phyloP scores from a whole-genome alignment of 2,888 invertebrate species.

The Ptilodon capucinus region DNA sequence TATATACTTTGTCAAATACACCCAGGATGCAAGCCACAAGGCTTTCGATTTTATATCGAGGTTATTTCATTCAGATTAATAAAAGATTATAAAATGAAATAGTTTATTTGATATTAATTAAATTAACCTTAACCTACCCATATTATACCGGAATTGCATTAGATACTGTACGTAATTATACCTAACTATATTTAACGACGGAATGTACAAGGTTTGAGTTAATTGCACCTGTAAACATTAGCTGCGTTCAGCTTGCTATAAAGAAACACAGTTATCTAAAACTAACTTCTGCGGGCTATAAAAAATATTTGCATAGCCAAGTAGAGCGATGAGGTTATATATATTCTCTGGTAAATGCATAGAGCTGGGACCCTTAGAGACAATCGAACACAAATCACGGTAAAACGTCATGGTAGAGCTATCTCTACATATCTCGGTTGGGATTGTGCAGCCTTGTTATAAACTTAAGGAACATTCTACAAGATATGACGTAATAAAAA shows the following conservation, averaged over 20 bases:
- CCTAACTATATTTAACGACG: background rate
- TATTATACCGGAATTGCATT: background rate
- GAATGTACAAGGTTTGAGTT: conserved; percentile 6
- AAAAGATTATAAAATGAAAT: too few species aligned
- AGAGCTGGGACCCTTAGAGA: too few species aligned
- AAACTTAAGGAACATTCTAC: too few species aligned
- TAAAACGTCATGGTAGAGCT: too few species aligned
- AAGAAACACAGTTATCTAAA: background rate
- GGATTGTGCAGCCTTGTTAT: too few species aligned
- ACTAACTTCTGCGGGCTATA: too few species aligned
- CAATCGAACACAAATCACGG: too few species aligned
- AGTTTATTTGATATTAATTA: background rate
- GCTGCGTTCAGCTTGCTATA: background rate
- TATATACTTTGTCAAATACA: too few species aligned
- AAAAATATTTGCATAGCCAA: too few species aligned
- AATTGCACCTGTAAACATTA: conserved; percentile 1
- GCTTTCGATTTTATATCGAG: background rate
- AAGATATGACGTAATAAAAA: conserved; percentile 44
- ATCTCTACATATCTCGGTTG: too few species aligned
- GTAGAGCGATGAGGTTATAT: too few species aligned
- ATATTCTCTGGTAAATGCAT: too few species aligned
- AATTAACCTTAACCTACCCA: background rate
- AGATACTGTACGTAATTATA: background rate
- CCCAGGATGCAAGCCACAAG: background rate
- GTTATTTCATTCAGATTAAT: background rate